A percentile compares a stretch with the other conserved stretches of the same genome.
phyloP scores from a whole-genome alignment of 2,113 vertebrate species.

The Pachycephala philippinensis region DNA sequence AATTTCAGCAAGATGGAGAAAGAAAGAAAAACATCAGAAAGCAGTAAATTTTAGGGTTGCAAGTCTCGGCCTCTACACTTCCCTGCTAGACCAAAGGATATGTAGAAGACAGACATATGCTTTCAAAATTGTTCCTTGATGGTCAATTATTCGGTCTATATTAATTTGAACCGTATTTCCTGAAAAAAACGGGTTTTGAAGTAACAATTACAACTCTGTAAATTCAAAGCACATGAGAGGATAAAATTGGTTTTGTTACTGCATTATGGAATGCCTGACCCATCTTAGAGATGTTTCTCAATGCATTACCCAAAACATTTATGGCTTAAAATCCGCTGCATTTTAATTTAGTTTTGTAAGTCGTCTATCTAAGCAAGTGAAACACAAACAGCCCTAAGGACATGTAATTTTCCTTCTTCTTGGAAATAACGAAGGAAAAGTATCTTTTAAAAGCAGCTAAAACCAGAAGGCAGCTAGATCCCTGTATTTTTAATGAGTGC shows the following conservation, averaged over 20 bases:
- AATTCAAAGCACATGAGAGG: not conserved
- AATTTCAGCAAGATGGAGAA: not conserved
- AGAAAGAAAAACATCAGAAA: not conserved
- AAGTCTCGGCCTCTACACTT: not conserved
- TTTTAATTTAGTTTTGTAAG: not conserved
- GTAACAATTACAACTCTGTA: not conserved
- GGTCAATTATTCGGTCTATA: not conserved
- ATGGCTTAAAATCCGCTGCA: not conserved
- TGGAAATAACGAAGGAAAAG: not conserved
- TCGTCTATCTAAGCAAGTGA: not conserved
- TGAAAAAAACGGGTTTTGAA: not conserved
- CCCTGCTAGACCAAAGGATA: not conserved
- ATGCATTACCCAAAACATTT: not conserved
- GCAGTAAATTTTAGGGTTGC: not conserved
- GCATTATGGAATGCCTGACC: not conserved
- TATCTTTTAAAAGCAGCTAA: not conserved
- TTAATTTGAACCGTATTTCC: not conserved
- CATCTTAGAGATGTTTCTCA: not conserved
- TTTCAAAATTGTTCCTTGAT: not conserved
- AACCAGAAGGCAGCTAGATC: not conserved
- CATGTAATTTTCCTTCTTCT: not conserved
- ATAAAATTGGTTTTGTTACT: not conserved
- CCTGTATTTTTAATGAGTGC: not conserved
- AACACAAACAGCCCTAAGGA: not conserved
- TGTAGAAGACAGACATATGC: accelerated